A percentile compares a stretch with the other conserved stretches of the same genome.
Conservation (phyloP, 2,888 invertebrate genomes). For the Machimus atricapillus region DNA sequence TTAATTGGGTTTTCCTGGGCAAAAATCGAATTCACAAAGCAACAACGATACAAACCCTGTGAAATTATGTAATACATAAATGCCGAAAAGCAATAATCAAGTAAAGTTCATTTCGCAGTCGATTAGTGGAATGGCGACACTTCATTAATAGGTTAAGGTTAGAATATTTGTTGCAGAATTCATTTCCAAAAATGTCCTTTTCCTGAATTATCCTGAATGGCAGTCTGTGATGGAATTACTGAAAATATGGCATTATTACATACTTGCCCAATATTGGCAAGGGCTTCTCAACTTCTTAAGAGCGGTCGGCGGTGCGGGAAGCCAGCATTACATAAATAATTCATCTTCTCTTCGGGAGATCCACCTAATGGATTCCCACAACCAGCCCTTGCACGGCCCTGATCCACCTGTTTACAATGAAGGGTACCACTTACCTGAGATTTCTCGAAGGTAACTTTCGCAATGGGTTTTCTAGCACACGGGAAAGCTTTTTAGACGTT, state of each 20-base stretch:
- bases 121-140: neutral
- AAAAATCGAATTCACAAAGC: neutral
- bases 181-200: neutral
- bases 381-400: neutral
- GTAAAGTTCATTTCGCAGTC: neutral
- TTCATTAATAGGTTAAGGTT: neutral
- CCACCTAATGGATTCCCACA: neutral
- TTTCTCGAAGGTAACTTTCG: neutral
- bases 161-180: neutral
- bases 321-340: neutral
- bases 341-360: neutral
- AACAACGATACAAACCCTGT: neutral
- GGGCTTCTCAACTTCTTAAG: neutral
- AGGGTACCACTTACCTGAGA: neutral
- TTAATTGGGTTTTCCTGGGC: neutral
- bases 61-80: neutral
- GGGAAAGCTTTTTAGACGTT: slow-evolving; percentile 18
- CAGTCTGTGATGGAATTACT: neutral
- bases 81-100: neutral
- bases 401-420: neutral
- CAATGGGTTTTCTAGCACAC: neutral
- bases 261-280: neutral
- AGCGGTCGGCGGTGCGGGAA: neutral
- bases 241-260: neutral
- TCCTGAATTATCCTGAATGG: neutral